Evolutionary conservation across 2,113 vertebrate species (phyloP).

Genomic region (Tiliqua scincoides): DNA sequence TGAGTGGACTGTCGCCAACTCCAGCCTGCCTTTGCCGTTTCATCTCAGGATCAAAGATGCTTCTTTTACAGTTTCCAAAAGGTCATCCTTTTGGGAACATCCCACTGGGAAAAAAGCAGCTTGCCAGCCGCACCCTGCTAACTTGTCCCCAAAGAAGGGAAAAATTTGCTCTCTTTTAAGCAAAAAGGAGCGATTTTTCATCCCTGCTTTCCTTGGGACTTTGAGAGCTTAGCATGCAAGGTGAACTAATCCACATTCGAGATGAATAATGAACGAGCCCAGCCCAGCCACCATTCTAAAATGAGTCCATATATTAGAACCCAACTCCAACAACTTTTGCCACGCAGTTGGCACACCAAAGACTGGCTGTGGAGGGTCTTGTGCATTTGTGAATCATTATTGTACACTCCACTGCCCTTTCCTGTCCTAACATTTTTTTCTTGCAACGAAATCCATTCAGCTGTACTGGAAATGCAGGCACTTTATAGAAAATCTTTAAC

Average conservation of each 20-base stretch:
- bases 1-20: background rate
- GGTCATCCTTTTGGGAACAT: background rate
- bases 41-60: background rate
- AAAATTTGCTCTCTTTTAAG: constrained; percentile 12
- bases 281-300: constrained; percentile 36
- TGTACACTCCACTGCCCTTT: constrained; percentile 70
- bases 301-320: background rate
- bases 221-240: constrained; percentile 33
- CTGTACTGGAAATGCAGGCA: constrained; percentile 73
- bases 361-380: constrained; percentile 62
- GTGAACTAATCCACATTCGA: constrained; percentile 34
- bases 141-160: background rate
- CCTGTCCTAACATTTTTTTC: constrained; percentile 71
- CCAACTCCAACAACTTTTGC: constrained; percentile 54
- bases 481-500: constrained; percentile 84
- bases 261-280: constrained; percentile 43
- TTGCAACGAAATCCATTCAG: constrained; percentile 80
- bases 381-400: constrained; percentile 77
- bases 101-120: no score
- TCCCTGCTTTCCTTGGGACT: constrained; percentile 37
- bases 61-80: background rate
- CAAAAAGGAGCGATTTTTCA: constrained; percentile 13
- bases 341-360: constrained; percentile 48
- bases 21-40: background rate
- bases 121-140: background rate